Percentiles rank a stretch among this genome's conserved stretches.
Evolutionary conservation across 2,888 invertebrate genomes (phyloP).

Genomic region (Dinocampus coccinellae): DNA sequence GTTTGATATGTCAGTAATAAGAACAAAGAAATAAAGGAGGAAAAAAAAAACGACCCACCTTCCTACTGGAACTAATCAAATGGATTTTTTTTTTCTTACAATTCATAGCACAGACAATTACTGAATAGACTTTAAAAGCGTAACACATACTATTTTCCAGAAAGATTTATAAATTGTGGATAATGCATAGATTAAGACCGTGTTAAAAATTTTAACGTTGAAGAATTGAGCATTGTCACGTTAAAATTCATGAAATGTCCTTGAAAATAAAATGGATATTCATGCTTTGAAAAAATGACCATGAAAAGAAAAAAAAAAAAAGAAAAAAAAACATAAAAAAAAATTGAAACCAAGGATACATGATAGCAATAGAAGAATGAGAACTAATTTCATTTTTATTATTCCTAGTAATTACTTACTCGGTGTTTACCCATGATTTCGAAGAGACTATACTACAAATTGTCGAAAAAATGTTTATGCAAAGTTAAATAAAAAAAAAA

Average conservation of each 20-base stretch:
- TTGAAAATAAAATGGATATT: no score
- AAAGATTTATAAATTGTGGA: not conserved
- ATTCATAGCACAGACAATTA: not conserved
- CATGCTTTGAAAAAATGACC: no score
- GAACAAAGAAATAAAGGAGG: not conserved
- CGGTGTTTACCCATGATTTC: not conserved
- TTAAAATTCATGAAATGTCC: not conserved
- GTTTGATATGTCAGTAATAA: not conserved
- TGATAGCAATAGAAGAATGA: not conserved
- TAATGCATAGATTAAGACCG: not conserved
- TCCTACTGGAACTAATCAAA: not conserved
- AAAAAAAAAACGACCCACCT: not conserved
- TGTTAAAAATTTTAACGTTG: not conserved
- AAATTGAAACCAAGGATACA: no score
- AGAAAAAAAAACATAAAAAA: not conserved
- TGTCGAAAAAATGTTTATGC: not conserved
- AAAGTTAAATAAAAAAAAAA: not conserved
- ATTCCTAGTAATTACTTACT: conserved; percentile 5
- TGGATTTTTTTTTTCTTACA: not conserved
- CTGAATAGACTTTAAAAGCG: conserved; percentile 9
- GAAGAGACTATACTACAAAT: not conserved
- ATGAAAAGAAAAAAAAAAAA: not conserved
- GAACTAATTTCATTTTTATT: not conserved
- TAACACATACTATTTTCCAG: no score
- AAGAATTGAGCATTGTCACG: not conserved